Evolutionary conservation across 2,113 vertebrate species (phyloP).

Genomic region (Paracanthobrama guichenoti): DNA sequence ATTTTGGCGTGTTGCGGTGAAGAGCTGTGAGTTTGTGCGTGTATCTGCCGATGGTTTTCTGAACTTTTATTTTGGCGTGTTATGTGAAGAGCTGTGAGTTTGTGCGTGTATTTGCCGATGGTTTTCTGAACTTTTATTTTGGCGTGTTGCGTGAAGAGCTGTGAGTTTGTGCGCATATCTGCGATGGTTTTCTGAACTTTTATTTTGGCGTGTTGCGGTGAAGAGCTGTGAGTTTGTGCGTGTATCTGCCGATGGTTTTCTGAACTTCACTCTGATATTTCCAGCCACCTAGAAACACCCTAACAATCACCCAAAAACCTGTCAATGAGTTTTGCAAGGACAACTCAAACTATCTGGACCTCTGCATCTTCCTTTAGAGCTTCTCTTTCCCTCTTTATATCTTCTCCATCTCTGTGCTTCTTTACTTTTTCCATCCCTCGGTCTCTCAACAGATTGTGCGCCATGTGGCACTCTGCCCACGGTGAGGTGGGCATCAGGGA

Average conservation of each 20-base stretch:
- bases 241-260: too few species aligned
- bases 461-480: slow-evolving; percentile 60
- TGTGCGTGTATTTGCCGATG: too few species aligned
- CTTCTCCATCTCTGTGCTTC: slow-evolving; percentile 37
- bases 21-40: too few species aligned
- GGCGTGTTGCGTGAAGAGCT: too few species aligned
- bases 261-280: background rate
- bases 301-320: background rate
- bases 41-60: too few species aligned
- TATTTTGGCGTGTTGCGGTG: background rate
- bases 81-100: too few species aligned
- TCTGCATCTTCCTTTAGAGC: background rate
- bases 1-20: too few species aligned
- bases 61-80: too few species aligned
- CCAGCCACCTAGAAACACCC: background rate
- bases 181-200: too few species aligned
- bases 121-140: too few species aligned
- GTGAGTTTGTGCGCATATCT: too few species aligned
- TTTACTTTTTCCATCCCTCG: slow-evolving; percentile 35
- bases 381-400: slow-evolving; percentile 37
- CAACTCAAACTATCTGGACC: background rate
- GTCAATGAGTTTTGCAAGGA: background rate
- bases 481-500: slow-evolving; percentile 58
- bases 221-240: background rate
- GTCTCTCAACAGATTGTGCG: slow-evolving; percentile 58